These are phyloP conservation scores for Tanytarsus gracilentus DNA, from an alignment of 2,888 invertebrate genomes.

Conservation along the genomic window DNA sequence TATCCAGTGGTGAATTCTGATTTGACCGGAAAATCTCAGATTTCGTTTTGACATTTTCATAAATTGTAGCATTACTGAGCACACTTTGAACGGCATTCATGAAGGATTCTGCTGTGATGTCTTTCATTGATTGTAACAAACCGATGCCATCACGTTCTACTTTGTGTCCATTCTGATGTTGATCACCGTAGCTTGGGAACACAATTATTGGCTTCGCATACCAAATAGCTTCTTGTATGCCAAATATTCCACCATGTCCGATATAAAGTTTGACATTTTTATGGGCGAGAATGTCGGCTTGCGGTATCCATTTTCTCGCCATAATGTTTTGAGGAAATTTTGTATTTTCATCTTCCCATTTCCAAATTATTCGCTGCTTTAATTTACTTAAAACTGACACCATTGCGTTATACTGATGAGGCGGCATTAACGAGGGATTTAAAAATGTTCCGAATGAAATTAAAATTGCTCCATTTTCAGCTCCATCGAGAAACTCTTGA, in stretches of 20 bases:
- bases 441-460: constrained; percentile 45
- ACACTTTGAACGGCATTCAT: constrained; percentile 36
- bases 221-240: constrained; percentile 44
- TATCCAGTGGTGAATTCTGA: constrained; percentile 14
- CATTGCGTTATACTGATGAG: constrained; percentile 36
- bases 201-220: constrained; percentile 44
- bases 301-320: constrained; percentile 44
- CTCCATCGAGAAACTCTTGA: constrained; percentile 41
- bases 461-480: constrained; percentile 39
- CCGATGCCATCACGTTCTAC: constrained; percentile 39
- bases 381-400: constrained; percentile 39
- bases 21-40: constrained; percentile 14
- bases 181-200: constrained; percentile 45
- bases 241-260: constrained; percentile 49
- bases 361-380: constrained; percentile 44
- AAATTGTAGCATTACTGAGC: neutral
- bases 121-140: constrained; percentile 35
- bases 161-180: constrained; percentile 40
- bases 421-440: constrained; percentile 37
- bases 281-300: constrained; percentile 46
- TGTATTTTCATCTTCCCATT: constrained; percentile 41
- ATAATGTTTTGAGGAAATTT: constrained; percentile 41
- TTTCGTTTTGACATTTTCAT: neutral
- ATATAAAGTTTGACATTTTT: constrained; percentile 47
- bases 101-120: constrained; percentile 36